Evolutionary conservation across 2,113 vertebrate species (phyloP), one percentile per base, ranked within the genome.

Genomic region (Osmerus eperlanus): DNA sequence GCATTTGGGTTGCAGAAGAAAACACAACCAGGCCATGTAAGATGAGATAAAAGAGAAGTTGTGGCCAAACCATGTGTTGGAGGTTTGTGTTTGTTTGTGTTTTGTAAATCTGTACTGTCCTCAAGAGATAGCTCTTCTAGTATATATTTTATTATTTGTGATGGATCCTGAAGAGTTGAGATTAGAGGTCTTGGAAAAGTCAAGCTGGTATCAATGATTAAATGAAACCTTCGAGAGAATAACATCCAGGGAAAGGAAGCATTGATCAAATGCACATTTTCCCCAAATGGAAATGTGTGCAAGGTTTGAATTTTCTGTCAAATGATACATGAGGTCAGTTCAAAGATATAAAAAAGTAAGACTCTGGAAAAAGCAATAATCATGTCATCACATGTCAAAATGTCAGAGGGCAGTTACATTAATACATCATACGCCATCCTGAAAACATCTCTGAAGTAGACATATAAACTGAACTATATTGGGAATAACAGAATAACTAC

Each of bases 401-500:
- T 62, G 76, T 79, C 69, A 68, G 65, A 73, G 75, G 74, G 68
- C 73, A 56, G 67, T 65, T 67, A 65, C 71, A 61, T 76, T 55
- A 69, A 61, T 55, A 77, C 53, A 52, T 71, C 41, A 81, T 54
- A 75, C 54, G 59, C 64, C 71, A 68, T 16, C 29, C 67, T 60
- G 21, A 70, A 81, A 71, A 61, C 65, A 61, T 82, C 63, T 59
- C 28, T 15, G 5, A 14, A 11, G 41, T 65, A 69, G 41, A 47
- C 41, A 74, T 67, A 41, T 60, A 79, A 68, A 36, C 68, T 36
- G 74, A 79, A 63, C 36, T 25, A 47, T 59, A 16, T 55, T 16
- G 23, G 29, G 61, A 41, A 83, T 78, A 73, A 70, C 54, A 75
- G 72, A 72, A 67, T 65, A 80, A 84, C 80, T 78, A 78, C 75